Evolutionary conservation across 2,797 vertebrate genomes (phyloP).

Genomic region (Linurgus olivaceus): DNA sequence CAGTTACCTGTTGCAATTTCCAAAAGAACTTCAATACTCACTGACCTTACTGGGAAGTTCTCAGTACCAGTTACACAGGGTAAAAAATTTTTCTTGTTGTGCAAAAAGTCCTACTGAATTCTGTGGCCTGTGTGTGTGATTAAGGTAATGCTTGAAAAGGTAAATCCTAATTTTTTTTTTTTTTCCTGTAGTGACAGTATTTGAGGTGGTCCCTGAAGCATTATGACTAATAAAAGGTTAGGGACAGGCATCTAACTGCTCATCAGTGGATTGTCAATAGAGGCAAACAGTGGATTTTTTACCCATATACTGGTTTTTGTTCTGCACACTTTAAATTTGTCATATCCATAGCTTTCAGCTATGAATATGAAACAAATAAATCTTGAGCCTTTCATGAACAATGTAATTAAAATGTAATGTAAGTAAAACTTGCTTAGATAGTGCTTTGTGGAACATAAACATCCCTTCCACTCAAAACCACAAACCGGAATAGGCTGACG

Average conservation of each 20-base stretch:
- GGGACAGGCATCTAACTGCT: background rate
- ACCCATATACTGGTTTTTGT: background rate
- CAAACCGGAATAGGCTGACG: background rate
- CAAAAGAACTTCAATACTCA: background rate
- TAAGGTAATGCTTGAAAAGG: background rate
- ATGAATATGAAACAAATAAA: background rate
- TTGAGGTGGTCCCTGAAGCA: background rate
- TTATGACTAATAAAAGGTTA: background rate
- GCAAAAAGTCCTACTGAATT: background rate
- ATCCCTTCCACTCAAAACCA: background rate
- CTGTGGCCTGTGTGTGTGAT: background rate
- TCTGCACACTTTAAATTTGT: background rate
- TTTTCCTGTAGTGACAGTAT: background rate
- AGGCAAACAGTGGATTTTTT: background rate
- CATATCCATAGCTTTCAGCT: background rate
- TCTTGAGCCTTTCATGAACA: background rate
- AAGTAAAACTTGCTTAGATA: background rate
- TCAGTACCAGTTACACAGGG: background rate
- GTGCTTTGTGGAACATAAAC: background rate
- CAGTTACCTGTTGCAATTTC: slow-evolving; percentile 7
- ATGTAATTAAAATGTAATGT: background rate
- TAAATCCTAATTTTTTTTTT: background rate
- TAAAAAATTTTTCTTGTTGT: background rate
- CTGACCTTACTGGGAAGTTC: background rate
- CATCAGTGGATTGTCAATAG: background rate